A percentile compares a stretch with the other conserved stretches of the same genome.
phyloP scores from a whole-genome alignment of 1,140 invertebrate genomes.

The Metaphire vulgaris region DNA sequence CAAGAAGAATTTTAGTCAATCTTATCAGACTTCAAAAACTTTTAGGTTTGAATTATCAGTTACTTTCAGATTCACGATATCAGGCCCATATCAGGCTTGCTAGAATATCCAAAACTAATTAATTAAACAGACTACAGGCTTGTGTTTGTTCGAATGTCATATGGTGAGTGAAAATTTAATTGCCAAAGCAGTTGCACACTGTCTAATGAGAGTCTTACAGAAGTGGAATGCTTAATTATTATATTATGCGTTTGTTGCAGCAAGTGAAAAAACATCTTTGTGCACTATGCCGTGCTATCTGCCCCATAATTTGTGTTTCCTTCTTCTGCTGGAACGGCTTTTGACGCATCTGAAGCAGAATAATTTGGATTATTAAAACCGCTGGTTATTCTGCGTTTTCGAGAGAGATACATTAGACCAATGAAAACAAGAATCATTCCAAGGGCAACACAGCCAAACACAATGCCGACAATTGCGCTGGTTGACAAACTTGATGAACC shows the following conservation, averaged over 20 bases:
- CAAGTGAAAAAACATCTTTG: no score
- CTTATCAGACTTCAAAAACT: no score
- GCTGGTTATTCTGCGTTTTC: background rate
- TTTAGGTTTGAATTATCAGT: no score
- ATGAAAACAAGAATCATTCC: background rate
- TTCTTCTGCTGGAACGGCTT: background rate
- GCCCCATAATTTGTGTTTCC: background rate
- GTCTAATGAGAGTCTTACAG: no score
- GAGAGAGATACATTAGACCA: background rate
- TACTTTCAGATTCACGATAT: no score
- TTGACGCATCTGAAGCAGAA: background rate
- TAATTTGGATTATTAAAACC: background rate
- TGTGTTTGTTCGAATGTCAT: background rate
- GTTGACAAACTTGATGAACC: background rate
- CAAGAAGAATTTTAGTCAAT: no score
- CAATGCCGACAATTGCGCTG: background rate
- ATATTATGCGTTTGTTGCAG: background rate
- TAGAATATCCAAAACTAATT: no score
- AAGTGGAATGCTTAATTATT: background rate
- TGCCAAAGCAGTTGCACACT: no score
- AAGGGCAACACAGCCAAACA: background rate
- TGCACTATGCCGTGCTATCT: background rate
- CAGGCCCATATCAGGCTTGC: no score
- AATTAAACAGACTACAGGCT: background rate
- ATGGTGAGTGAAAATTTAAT: background rate